Evolutionary conservation across 2,797 vertebrate genomes (phyloP).

Genomic region (Lutra lutra): DNA sequence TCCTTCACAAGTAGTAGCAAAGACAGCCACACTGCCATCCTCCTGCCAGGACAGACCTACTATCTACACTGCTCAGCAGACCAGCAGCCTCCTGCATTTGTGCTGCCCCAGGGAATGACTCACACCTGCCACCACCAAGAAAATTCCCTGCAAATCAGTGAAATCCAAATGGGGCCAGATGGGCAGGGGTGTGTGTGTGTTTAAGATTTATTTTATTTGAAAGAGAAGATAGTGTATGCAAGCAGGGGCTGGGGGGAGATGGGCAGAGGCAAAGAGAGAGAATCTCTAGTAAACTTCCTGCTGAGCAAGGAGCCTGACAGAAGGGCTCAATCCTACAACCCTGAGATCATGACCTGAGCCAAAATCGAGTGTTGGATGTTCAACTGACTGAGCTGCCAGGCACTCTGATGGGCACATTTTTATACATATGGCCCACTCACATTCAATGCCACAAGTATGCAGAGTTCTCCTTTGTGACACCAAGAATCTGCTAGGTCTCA

Average conservation of each 20-base stretch:
- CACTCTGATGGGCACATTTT: background rate
- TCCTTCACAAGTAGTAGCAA: conserved; percentile 11
- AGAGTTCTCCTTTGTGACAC: conserved; percentile 41
- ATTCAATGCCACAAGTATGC: conserved; percentile 60
- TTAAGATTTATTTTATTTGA: background rate
- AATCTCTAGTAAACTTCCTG: background rate
- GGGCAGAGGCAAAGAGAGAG: background rate
- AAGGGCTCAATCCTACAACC: background rate
- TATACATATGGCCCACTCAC: conserved; percentile 7
- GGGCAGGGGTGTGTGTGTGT: background rate
- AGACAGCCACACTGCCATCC: background rate
- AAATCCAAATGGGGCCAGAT: background rate
- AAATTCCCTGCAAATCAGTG: conserved; percentile 54
- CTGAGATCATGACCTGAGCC: background rate
- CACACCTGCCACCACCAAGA: conserved; percentile 34
- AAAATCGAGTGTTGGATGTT: background rate
- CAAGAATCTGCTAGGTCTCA: conserved; percentile 52
- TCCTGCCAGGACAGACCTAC: background rate
- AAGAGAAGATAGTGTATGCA: background rate
- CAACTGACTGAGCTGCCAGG: background rate
- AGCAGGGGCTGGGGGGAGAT: background rate
- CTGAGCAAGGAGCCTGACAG: background rate
- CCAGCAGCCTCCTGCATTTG: background rate
- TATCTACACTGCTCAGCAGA: background rate
- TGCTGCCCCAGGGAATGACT: background rate